A percentile compares a stretch with the other conserved stretches of the same genome.
These are phyloP conservation scores for Australoheros facetus DNA, from an alignment of 2,797 vertebrate genomes.

Conservation along the genomic window DNA sequence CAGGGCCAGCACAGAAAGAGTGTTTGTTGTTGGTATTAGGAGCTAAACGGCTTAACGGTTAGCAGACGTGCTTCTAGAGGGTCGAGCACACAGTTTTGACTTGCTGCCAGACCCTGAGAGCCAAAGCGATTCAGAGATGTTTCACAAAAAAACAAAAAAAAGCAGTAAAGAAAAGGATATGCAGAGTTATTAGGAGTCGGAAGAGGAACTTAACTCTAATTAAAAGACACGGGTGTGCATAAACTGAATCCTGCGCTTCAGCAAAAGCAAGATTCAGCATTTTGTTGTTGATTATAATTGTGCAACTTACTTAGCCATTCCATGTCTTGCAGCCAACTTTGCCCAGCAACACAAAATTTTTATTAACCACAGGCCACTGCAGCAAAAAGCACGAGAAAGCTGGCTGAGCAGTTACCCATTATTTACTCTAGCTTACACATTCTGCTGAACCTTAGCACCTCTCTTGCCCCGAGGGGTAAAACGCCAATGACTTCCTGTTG, in stretches of 20 bases:
- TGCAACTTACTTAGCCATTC: neutral
- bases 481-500: neutral
- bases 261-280: neutral
- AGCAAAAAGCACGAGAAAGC: neutral
- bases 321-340: neutral
- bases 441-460: neutral
- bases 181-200: neutral
- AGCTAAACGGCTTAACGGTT: conserved; percentile 81
- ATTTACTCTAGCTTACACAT: neutral
- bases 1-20: conserved; percentile 72
- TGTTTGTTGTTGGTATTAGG: conserved; percentile 81
- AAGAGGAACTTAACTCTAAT: conserved; percentile 20
- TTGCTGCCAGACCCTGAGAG: conserved; percentile 65
- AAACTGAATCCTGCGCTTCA: conserved; percentile 3
- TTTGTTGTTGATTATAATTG: neutral
- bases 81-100: conserved; percentile 70
- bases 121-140: conserved; percentile 51
- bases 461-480: neutral
- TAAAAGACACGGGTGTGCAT: conserved; percentile 36
- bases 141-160: conserved; percentile 2
- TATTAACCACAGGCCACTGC: neutral
- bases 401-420: neutral
- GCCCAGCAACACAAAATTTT: neutral
- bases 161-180: neutral
- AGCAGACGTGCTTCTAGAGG: conserved; percentile 74